Evolutionary conservation across 2,113 vertebrate genomes (phyloP).

Genomic region (Corythornis madagascariensis): DNA sequence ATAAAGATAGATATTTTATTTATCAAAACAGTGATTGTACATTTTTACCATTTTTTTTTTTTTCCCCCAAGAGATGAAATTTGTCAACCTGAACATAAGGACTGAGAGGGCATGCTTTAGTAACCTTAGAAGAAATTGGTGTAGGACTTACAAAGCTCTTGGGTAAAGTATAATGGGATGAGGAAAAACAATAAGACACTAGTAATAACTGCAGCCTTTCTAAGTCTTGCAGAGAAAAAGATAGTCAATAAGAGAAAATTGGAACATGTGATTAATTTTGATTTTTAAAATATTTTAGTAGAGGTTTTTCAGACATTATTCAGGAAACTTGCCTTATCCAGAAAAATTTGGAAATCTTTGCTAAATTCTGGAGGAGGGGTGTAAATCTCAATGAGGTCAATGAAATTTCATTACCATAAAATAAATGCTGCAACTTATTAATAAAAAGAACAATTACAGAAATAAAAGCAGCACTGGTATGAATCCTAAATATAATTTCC

Average conservation of each 20-base stretch:
- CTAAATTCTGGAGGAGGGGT: not conserved
- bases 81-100: not conserved
- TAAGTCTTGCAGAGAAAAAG: not conserved
- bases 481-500: slow-evolving; percentile 33
- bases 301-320: not conserved
- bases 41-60: not conserved
- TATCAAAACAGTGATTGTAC: not conserved
- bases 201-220: not conserved
- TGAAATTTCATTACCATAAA: not conserved
- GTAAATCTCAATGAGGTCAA: not conserved
- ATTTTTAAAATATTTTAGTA: not conserved
- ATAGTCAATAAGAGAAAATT: not conserved
- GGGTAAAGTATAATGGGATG: not conserved
- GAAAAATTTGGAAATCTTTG: not conserved
- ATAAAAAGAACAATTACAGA: slow-evolving; percentile 11
- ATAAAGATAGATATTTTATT: not conserved
- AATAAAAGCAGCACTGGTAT: not conserved
- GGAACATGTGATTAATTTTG: not conserved
- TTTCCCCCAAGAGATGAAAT: not conserved
- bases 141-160: not conserved
- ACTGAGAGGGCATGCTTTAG: not conserved
- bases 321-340: not conserved
- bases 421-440: not conserved
- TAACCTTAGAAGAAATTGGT: not conserved
- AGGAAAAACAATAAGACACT: not conserved